Percentiles rank a stretch among this genome's conserved stretches.
These are phyloP conservation scores for Sapajus apella DNA, from an alignment of 2,113 vertebrate species.

Conservation along the genomic window DNA sequence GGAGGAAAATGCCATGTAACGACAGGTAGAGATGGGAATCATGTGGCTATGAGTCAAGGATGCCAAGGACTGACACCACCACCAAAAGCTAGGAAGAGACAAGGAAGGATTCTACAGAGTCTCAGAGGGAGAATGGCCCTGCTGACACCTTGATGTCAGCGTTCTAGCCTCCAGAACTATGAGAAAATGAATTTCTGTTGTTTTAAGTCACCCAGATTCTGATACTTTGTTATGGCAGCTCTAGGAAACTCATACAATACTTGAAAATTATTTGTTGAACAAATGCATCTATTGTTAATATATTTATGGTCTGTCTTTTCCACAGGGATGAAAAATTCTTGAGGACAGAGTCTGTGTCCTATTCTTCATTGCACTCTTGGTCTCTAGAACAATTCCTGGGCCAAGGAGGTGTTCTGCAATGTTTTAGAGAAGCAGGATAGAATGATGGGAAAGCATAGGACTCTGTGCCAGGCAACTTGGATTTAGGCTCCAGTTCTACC, in stretches of 20 bases:
- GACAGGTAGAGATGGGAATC: neutral
- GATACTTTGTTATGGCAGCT: slow-evolving; percentile 8
- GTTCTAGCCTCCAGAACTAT: neutral
- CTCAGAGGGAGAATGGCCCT: neutral
- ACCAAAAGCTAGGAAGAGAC: neutral
- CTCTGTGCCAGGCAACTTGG: neutral
- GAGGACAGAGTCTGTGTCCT: neutral
- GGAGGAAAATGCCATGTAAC: neutral
- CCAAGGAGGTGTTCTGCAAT: neutral
- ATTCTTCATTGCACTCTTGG: neutral
- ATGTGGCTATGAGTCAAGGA: neutral
- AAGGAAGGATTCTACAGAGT: neutral
- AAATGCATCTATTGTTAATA: neutral
- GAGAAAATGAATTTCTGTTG: neutral
- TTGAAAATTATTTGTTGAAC: neutral
- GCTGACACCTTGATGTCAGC: neutral
- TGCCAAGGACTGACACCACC: neutral
- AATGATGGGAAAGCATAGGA: neutral
- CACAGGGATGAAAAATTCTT: neutral
- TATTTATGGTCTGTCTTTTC: neutral
- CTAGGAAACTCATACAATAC: neutral
- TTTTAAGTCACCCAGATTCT: slow-evolving; percentile 6
- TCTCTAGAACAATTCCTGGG: neutral
- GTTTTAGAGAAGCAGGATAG: neutral
- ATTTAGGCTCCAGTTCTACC: neutral